Evolutionary conservation across 2,113 vertebrate genomes (phyloP).

Genomic region (Maccullochella peelii): DNA sequence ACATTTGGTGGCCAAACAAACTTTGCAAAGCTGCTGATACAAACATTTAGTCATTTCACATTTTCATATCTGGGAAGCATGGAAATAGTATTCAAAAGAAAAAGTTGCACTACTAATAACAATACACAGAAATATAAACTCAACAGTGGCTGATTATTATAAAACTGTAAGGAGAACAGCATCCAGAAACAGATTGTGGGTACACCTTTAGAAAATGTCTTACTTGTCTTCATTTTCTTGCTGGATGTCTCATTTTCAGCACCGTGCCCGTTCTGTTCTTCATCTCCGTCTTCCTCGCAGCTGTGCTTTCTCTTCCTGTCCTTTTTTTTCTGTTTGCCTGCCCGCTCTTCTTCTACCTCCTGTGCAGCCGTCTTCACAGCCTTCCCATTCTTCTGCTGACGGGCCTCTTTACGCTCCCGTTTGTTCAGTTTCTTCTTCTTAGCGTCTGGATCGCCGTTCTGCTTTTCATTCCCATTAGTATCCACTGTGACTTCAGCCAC

Average conservation of each 20-base stretch:
- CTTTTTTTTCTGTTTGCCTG: constrained; percentile 53
- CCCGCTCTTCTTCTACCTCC: constrained; percentile 55
- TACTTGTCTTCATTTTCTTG: constrained; percentile 76
- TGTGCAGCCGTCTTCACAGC: constrained; percentile 76
- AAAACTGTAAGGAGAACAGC: neutral
- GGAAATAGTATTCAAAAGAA: neutral
- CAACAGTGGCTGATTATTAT: no score
- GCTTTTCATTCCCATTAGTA: constrained; percentile 40
- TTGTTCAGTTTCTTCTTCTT: constrained; percentile 87
- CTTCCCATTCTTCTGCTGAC: constrained; percentile 87
- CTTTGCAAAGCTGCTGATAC: no score
- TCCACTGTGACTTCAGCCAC: constrained; percentile 27
- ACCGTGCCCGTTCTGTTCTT: constrained; percentile 17
- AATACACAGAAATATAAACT: neutral
- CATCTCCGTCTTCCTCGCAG: constrained; percentile 53
- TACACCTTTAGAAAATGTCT: constrained; percentile 76
- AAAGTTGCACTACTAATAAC: no score
- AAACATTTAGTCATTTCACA: neutral
- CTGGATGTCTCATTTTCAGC: constrained; percentile 19
- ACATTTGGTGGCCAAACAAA: neutral
- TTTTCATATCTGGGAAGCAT: neutral
- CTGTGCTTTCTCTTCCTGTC: constrained; percentile 73
- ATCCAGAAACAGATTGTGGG: neutral
- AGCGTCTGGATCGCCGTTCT: constrained; percentile 38
- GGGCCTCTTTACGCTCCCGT: constrained; percentile 88